A percentile compares a stretch with the other conserved stretches of the same genome.
These are phyloP conservation scores for Scaptomyza caliginosa DNA, from an alignment of 2,888 invertebrate species.

Conservation along the genomic window DNA sequence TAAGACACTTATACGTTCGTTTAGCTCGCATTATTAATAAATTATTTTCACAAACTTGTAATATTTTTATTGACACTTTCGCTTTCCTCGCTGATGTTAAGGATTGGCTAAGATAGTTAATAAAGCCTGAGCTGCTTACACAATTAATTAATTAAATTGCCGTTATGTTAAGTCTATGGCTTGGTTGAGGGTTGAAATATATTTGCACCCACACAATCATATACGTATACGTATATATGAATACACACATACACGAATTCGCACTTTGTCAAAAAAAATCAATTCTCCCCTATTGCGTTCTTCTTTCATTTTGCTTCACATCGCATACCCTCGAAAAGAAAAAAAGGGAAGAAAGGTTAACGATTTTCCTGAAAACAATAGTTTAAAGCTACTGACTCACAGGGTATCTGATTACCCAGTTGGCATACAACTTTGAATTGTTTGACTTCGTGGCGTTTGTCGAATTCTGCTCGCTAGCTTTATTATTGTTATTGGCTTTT, in stretches of 20 bases:
- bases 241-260: slow-evolving; percentile 52
- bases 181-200: slow-evolving; percentile 10
- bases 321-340: slow-evolving; percentile 3
- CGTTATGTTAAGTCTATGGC: neutral
- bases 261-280: slow-evolving; percentile 59
- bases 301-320: slow-evolving; percentile 19
- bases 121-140: slow-evolving; percentile 38
- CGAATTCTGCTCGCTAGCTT: slow-evolving; percentile 47
- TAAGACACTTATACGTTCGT: too few species aligned
- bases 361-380: neutral
- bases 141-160: slow-evolving; percentile 35
- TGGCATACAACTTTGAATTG: neutral
- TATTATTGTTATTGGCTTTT: slow-evolving; percentile 41
- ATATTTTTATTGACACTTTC: slow-evolving; percentile 1
- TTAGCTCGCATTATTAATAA: too few species aligned
- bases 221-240: neutral
- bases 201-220: neutral
- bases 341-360: neutral
- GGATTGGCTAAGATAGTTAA: slow-evolving; percentile 31
- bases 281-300: slow-evolving; percentile 12
- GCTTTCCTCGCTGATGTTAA: slow-evolving; percentile 27
- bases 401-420: slow-evolving; percentile 16
- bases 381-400: neutral
- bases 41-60: neutral
- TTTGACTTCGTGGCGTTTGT: slow-evolving; percentile 48